Percentiles rank a stretch among this genome's conserved stretches.
Conservation (phyloP, 2,888 invertebrate species). For the Gastracanthus pulcherrimus region DNA sequence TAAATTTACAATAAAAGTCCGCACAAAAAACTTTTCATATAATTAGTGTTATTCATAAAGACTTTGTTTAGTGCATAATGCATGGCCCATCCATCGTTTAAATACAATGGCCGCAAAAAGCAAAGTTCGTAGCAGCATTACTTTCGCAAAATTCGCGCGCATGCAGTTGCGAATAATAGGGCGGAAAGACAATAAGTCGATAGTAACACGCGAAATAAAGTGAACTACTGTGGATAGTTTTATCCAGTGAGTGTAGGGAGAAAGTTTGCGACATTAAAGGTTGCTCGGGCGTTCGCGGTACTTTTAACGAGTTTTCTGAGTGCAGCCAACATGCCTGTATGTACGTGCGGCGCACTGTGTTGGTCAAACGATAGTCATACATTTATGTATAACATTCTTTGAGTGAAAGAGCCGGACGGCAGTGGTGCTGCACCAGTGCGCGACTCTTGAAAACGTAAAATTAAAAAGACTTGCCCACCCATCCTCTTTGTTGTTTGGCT, state of each 20-base stretch:
- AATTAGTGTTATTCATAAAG: not conserved
- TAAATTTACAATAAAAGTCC: too few species aligned
- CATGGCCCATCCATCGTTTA: not conserved
- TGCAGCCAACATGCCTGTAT: not conserved
- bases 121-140: not conserved
- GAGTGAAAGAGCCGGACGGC: not conserved
- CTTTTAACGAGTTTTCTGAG: slow-evolving; percentile 15
- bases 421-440: too few species aligned
- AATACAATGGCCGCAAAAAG: not conserved
- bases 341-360: not conserved
- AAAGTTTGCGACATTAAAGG: slow-evolving; percentile 12
- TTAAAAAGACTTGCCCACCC: not conserved
- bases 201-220: not conserved
- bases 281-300: not conserved
- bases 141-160: not conserved
- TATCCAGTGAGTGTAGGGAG: not conserved
- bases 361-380: not conserved
- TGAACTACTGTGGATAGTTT: not conserved
- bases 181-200: slow-evolving; percentile 4
- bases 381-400: not conserved
- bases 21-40: too few species aligned
- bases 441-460: not conserved
- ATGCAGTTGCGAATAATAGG: not conserved
- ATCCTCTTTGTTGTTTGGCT: not conserved
- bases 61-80: not conserved